Percentiles rank a stretch among this genome's conserved stretches.
phyloP scores from a whole-genome alignment of 2,113 vertebrate species.

The Tyto alba region DNA sequence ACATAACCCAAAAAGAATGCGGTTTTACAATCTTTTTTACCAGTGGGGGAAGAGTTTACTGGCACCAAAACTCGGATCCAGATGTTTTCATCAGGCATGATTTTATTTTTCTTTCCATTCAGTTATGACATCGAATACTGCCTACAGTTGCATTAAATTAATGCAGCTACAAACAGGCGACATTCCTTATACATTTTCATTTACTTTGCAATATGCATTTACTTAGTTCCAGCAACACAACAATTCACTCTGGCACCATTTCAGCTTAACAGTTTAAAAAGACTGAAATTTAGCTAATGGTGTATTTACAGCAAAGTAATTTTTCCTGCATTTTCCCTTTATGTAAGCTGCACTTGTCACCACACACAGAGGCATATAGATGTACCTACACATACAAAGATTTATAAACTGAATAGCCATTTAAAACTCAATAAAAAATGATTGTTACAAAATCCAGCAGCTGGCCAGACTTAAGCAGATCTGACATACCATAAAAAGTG shows the following conservation, averaged over 20 bases:
- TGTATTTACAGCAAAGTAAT: background rate
- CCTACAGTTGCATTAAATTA: conserved; percentile 33
- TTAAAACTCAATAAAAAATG: background rate
- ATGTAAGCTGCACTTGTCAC: background rate
- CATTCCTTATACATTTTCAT: conserved; percentile 28
- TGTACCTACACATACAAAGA: background rate
- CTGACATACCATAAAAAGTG: background rate
- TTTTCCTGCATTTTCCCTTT: background rate
- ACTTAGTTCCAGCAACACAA: conserved; percentile 23
- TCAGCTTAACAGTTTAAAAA: conserved; percentile 5
- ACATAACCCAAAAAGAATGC: conserved; percentile 46
- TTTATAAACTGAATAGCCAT: background rate
- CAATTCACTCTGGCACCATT: background rate
- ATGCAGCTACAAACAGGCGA: conserved; percentile 10
- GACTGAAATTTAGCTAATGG: background rate
- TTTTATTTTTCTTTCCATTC: conserved; percentile 50
- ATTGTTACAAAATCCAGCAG: background rate
- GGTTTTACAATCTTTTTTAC: conserved; percentile 42
- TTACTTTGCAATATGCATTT: conserved; percentile 22
- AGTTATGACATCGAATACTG: conserved; percentile 10
- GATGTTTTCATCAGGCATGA: conserved; percentile 58
- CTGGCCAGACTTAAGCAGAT: background rate
- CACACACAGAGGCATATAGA: background rate
- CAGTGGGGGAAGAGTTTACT: conserved; percentile 52
- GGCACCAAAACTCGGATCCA: conserved; percentile 59